Evolutionary conservation across 2,113 vertebrate genomes (phyloP).

Genomic region (Dicrurus megarhynchus): DNA sequence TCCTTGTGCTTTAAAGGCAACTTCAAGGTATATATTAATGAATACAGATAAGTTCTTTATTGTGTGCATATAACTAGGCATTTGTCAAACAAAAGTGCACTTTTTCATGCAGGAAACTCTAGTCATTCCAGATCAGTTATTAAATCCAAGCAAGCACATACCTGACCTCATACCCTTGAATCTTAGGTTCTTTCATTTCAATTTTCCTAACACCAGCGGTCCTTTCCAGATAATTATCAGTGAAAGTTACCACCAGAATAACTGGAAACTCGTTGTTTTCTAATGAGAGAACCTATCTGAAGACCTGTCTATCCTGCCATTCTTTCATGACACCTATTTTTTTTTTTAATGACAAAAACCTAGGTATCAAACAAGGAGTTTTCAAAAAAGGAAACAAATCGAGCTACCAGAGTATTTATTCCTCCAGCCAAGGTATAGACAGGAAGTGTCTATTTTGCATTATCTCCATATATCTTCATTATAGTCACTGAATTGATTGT

Average conservation of each 20-base stretch:
- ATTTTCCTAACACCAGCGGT: background rate
- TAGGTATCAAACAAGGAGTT: background rate
- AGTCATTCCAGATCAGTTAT: background rate
- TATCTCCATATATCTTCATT: background rate
- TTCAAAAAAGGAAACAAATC: background rate
- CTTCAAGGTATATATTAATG: background rate
- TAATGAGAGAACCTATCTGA: background rate
- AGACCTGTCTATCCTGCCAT: background rate
- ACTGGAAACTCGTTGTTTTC: background rate
- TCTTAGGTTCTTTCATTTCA: background rate
- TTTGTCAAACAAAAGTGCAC: background rate
- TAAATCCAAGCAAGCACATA: background rate
- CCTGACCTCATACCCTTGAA: background rate
- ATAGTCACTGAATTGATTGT: background rate
- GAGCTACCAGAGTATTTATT: background rate
- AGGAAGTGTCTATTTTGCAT: background rate
- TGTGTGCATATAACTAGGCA: background rate
- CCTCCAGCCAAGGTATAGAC: background rate
- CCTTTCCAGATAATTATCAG: background rate
- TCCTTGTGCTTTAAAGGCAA: background rate
- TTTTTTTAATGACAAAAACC: background rate
- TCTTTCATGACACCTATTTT: background rate
- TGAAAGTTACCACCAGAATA: background rate
- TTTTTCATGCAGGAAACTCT: background rate
- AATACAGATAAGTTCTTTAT: background rate